phyloP scores from a whole-genome alignment of 2,797 vertebrate species.

The Hephaestus fuliginosus region DNA sequence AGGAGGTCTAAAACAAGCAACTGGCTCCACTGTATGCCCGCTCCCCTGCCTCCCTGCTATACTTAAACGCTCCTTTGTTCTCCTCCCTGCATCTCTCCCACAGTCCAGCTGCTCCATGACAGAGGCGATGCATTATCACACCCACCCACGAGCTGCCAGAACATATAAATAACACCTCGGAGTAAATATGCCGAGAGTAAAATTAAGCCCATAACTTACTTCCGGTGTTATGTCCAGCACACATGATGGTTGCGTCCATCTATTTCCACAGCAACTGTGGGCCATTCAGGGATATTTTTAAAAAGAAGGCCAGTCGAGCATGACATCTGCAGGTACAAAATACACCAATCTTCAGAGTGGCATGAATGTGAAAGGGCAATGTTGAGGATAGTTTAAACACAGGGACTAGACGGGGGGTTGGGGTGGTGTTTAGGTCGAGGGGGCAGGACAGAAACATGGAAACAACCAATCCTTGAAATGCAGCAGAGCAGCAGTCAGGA shows the following conservation, averaged over 20 bases:
- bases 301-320: background rate
- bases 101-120: conserved; percentile 58
- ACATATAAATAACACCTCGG: conserved; percentile 70
- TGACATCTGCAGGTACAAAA: background rate
- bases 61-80: conserved; percentile 2
- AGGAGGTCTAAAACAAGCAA: conserved; percentile 37
- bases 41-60: background rate
- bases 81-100: conserved; percentile 11
- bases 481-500: background rate
- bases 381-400: conserved; percentile 10
- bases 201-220: conserved; percentile 46
- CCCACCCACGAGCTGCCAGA: conserved; percentile 46
- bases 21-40: conserved; percentile 11
- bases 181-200: conserved; percentile 55
- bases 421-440: background rate
- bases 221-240: conserved; percentile 1
- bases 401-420: background rate
- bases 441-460: background rate
- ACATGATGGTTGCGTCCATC: background rate
- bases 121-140: conserved; percentile 53
- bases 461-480: conserved; percentile 31
- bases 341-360: background rate
- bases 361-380: background rate
- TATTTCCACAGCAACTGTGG: conserved; percentile 25
- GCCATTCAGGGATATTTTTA: background rate